Base-by-base conservation (phyloP, 2,113 vertebrate genomes). In the Sander lucioperca region DNA sequence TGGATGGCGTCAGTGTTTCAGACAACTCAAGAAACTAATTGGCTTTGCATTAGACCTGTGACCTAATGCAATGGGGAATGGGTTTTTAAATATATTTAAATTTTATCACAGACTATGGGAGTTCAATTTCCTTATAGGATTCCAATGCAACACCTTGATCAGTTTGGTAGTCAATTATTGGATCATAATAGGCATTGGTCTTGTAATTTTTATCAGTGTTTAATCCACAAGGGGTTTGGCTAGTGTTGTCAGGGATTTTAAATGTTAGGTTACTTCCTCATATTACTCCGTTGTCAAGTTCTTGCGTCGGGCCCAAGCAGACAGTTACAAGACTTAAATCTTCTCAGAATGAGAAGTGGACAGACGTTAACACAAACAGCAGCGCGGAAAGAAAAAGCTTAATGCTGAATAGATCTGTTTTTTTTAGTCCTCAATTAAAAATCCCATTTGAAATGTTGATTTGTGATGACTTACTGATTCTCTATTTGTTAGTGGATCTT, bases 211-310 rank as follows among this genome's bases (percentile, higher is more conserved):
- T 83, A 86, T 79, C 66, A 18, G 1, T 21, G 59, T 67, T 81
- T 84, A 77, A 77, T 84, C 64, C 79, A 12, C 25, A 73, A 47
- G 50, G 54, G 66, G 86, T 54, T 86, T 66, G 53, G 54, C 53
- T 78, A 21, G 81, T 56, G 45, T 79, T 67, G 80, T 88, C 82
- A 86, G 79, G 77, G 87, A 88, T 90, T 90, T 90, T 86, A 86
- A 85, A 68, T 70, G 27, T 90, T 91, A 3, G 7, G 59, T 88
- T 84, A 25, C 77, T 87, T 89, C 83, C 66, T 92, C 74, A 54
- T 75, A 39, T 79, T 61, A 30, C 74, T 85, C 73, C 33, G 30
- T 75, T 76, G 36, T 66, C n/a, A 66, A 21, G 23, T 77, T 86
- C 53, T 84, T 81, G 53, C 79, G 77, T 94, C 74, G 51, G 85